Conservation (phyloP, 2,113 vertebrate genomes). For the Bos javanicus region DNA sequence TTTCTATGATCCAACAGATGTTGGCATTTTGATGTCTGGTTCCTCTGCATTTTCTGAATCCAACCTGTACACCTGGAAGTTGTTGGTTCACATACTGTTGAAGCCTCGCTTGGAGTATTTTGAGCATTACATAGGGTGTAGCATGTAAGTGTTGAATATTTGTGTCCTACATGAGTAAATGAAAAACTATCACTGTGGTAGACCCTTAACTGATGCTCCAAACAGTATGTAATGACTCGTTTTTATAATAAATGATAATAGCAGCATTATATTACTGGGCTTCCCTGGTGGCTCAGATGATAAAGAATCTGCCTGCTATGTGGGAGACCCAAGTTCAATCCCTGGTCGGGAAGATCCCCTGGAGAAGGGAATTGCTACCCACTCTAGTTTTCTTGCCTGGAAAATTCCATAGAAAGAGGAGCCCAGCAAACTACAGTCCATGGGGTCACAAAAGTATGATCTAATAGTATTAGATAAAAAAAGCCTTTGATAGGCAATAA, state of each 20-base stretch:
- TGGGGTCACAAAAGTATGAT: neutral
- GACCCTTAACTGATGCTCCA: neutral
- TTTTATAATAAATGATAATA: neutral
- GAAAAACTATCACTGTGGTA: neutral
- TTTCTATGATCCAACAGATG: neutral
- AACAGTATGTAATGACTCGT: neutral
- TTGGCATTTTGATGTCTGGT: neutral
- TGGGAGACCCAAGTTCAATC: neutral
- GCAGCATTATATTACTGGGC: neutral
- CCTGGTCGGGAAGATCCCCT: neutral
- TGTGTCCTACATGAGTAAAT: neutral
- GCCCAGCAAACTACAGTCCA: neutral
- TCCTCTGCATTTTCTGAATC: neutral
- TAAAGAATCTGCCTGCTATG: neutral
- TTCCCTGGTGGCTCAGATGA: neutral
- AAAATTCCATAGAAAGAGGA: neutral
- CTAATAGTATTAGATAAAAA: neutral
- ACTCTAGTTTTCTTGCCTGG: neutral
- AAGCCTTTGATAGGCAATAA: neutral
- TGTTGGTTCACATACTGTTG: neutral
- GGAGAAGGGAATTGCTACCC: neutral
- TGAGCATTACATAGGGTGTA: neutral
- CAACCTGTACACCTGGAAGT: neutral
- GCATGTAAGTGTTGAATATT: neutral
- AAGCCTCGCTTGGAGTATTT: neutral